Evolutionary conservation across 2,797 vertebrate genomes (phyloP), one percentile per base, ranked within the genome.

Genomic region (Tauraco hartlaubi): DNA sequence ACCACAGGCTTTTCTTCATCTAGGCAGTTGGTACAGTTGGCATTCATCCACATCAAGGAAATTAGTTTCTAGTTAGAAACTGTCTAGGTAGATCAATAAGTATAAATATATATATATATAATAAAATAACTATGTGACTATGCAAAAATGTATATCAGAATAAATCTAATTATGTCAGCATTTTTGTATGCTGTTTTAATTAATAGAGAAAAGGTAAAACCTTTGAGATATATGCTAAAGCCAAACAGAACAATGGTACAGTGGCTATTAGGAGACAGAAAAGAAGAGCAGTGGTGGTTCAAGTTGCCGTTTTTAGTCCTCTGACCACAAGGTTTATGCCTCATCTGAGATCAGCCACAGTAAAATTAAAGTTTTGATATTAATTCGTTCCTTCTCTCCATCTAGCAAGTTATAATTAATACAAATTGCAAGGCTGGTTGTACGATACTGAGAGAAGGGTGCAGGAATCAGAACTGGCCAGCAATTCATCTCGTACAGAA

Each of bases 331-430:
- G n/a, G 41, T 49, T 92, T 88, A 85, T 68, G 81, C 64, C 61
- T 92, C 88, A 93, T 71, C 77, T 87, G 91, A 92, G 74, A 79
- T 63, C 76, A 96, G 12, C 85, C 77, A 81, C 49, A 82, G 49
- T 82, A 85, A 90, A 87, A 96, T 79, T 86, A 28, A 91, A 92
- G 67, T 87, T 94, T 90, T 92, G 15, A 13, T 92, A 88, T 56
- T 76, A 92, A 91, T 90, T 92, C 29, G 19, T 84, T 79, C 63
- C 23, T 76, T 76, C 71, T 67, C 48, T 39, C 63, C 39, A 64
- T 73, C 48, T 39, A 89, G 64, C n/a, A 74, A 62, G 71, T 76
- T 79, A 16, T 87, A 90, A 88, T 95, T 95, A 95, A 76, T 43
- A 92, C 37, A 90, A 90, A 93, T 48, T 73, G 63, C 67, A 82